These are phyloP conservation scores for Sylvicola cinctus DNA, from an alignment of 2,888 invertebrate species.

Conservation along the genomic window DNA sequence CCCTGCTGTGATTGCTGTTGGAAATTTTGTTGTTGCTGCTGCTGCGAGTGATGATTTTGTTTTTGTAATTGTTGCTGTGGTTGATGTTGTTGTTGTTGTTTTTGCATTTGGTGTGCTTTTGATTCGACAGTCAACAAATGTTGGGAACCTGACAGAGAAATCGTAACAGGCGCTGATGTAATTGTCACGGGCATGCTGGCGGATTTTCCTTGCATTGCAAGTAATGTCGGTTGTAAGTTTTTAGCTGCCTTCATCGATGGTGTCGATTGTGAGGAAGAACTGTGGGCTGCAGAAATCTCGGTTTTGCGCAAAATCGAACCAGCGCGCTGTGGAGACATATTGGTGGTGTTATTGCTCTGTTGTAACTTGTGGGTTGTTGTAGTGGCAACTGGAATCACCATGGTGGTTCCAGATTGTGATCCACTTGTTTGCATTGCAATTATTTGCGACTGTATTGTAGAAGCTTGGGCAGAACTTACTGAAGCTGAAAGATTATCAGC, in stretches of 20 bases:
- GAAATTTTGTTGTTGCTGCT: conserved; percentile 4
- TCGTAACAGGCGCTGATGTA: too few relatives aligned
- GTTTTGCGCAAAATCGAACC: background rate
- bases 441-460: background rate
- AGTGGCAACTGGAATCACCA: too few relatives aligned
- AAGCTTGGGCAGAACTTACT: background rate
- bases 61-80: background rate
- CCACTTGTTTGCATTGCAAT: background rate
- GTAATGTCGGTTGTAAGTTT: conserved; percentile 29
- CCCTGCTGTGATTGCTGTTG: conserved; percentile 7
- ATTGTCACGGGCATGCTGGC: too few relatives aligned
- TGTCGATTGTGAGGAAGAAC: conserved; percentile 7
- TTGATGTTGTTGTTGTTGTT: background rate
- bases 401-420: background rate
- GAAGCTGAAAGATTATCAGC: background rate
- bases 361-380: too few relatives aligned
- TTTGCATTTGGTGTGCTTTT: background rate
- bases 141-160: too few relatives aligned
- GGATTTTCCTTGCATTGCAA: conserved; percentile 22
- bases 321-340: background rate
- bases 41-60: background rate
- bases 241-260: conserved; percentile 43
- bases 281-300: background rate
- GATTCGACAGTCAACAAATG: too few relatives aligned
- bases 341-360: background rate